These are phyloP conservation scores for Agriopis aurantiaria DNA, from an alignment of 2,888 invertebrate genomes.

Conservation along the genomic window DNA sequence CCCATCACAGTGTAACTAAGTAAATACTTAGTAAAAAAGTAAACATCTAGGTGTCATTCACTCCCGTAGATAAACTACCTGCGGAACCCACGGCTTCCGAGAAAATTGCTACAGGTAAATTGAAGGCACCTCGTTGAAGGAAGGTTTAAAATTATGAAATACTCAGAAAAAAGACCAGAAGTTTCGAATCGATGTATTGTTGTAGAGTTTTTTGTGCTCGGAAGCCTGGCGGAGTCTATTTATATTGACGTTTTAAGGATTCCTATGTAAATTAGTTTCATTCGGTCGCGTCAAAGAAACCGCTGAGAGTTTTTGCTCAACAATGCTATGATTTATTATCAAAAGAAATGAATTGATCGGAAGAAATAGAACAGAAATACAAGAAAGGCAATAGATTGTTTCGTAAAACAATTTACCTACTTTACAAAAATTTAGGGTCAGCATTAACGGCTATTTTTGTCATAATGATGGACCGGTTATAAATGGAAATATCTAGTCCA, in stretches of 20 bases:
- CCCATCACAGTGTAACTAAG: conserved; percentile 44
- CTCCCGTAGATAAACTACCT: conserved; percentile 49
- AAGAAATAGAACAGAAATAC: conserved; percentile 35
- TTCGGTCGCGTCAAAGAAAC: conserved; percentile 61
- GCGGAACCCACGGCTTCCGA: conserved; percentile 42
- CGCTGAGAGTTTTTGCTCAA: conserved; percentile 55
- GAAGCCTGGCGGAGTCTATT: conserved; percentile 68
- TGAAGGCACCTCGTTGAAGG: conserved; percentile 26
- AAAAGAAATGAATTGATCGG: conserved; percentile 46
- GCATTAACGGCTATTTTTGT: conserved; percentile 43
- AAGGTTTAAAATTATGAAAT: conserved; percentile 24
- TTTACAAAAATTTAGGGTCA: conserved; percentile 46
- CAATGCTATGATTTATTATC: conserved; percentile 56
- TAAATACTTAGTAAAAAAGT: conserved; percentile 49
- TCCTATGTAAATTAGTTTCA: conserved; percentile 70
- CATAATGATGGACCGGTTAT: conserved; percentile 46
- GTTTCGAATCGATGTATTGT: conserved; percentile 39
- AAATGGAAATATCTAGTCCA: conserved; percentile 46
- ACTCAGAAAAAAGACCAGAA: conserved; percentile 26
- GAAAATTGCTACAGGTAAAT: conserved; percentile 42
- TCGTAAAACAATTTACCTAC: conserved; percentile 43
- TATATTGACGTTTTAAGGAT: conserved; percentile 72
- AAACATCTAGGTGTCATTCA: conserved; percentile 54
- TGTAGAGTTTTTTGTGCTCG: conserved; percentile 61
- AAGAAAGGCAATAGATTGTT: conserved; percentile 18